These are phyloP conservation scores for Zootoca vivipara DNA, from an alignment of 2,113 vertebrate genomes.

Conservation along the genomic window DNA sequence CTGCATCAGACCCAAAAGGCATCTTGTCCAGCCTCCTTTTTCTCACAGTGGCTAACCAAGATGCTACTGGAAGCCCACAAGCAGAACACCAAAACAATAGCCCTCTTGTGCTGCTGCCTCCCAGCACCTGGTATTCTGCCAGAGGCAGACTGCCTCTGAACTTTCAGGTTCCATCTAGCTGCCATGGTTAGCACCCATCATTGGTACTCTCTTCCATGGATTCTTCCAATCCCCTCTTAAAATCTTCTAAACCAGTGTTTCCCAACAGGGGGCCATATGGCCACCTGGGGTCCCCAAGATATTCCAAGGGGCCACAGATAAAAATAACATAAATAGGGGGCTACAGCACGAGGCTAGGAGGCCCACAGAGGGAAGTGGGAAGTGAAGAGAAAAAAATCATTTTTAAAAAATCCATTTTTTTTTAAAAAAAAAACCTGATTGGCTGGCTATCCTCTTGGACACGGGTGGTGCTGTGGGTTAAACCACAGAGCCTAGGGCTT, in stretches of 20 bases:
- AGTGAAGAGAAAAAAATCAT: too few relatives aligned
- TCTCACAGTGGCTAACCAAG: background rate
- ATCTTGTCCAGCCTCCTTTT: background rate
- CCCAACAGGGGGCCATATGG: too few relatives aligned
- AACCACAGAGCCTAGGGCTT: too few relatives aligned
- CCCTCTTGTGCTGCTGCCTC: background rate
- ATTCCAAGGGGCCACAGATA: background rate
- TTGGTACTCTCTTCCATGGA: background rate
- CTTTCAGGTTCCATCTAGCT: background rate
- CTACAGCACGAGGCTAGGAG: too few relatives aligned
- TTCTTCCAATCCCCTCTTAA: background rate
- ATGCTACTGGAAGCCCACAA: background rate
- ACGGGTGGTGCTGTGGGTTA: too few relatives aligned
- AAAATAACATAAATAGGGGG: too few relatives aligned
- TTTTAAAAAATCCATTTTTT: too few relatives aligned
- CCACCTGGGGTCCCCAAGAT: too few relatives aligned
- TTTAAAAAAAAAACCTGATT: too few relatives aligned
- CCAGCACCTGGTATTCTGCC: background rate
- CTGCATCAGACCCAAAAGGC: background rate
- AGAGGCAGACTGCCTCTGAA: background rate
- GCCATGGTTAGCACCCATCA: background rate
- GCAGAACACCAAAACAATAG: background rate
- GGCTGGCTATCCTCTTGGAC: too few relatives aligned
- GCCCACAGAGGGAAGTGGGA: too few relatives aligned
- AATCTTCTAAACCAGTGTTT: background rate